Evolutionary conservation across 2,113 vertebrate species (phyloP).

Genomic region (cat (Felis catus)): DNA sequence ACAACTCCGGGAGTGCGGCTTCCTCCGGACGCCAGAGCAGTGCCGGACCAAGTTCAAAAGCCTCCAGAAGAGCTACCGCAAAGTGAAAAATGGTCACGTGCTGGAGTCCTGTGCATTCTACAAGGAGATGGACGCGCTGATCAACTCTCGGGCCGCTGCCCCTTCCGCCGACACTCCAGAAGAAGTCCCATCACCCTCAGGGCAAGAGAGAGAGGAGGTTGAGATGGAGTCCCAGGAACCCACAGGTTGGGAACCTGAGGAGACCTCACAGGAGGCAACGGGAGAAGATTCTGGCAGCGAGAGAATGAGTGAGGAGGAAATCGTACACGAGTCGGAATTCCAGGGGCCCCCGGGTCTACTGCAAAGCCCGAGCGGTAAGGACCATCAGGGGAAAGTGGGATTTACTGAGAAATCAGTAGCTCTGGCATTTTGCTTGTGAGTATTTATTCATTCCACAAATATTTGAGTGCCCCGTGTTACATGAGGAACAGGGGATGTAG

Average conservation of each 20-base stretch:
- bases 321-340: conserved; percentile 40
- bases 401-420: not conserved
- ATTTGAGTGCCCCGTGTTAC: not conserved
- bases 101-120: conserved; percentile 77
- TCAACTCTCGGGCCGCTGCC: conserved; percentile 54
- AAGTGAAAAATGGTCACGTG: conserved; percentile 70
- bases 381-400: not conserved
- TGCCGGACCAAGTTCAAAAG: conserved; percentile 81
- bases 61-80: conserved; percentile 80
- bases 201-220: conserved; percentile 32
- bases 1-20: conserved; percentile 72
- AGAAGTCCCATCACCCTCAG: not conserved
- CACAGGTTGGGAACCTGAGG: conserved; percentile 67
- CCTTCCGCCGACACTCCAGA: not conserved
- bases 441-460: not conserved
- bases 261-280: conserved; percentile 4
- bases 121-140: conserved; percentile 77
- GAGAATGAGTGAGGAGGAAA: conserved; percentile 69
- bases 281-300: conserved; percentile 65
- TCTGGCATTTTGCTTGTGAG: not conserved
- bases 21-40: conserved; percentile 76
- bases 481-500: not conserved
- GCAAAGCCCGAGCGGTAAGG: conserved; percentile 62
- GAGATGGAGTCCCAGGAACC: conserved; percentile 51
- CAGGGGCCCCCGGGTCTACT: not conserved